Evolutionary conservation across 2,797 vertebrate genomes (phyloP).

Genomic region (Huso huso): DNA sequence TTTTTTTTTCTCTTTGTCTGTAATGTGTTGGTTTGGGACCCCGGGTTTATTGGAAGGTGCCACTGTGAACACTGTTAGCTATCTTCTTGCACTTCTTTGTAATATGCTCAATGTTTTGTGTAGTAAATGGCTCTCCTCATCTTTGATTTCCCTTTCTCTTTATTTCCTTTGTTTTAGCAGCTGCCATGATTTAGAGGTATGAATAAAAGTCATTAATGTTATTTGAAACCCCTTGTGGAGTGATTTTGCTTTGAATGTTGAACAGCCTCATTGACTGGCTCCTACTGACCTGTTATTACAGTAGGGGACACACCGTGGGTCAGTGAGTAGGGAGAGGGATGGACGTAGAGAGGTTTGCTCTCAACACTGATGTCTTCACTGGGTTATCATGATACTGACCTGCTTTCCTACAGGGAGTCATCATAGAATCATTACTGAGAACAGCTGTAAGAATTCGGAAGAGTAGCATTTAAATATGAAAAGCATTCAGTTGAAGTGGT

Average conservation of each 20-base stretch:
- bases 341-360: too few relatives aligned
- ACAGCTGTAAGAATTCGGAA: too few relatives aligned
- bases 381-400: too few relatives aligned
- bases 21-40: not conserved
- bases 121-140: conserved; percentile 6
- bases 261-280: too few relatives aligned
- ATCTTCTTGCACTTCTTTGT: conserved; percentile 15
- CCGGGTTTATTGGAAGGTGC: conserved; percentile 11
- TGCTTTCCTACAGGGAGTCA: too few relatives aligned
- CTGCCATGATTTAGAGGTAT: conserved; percentile 48
- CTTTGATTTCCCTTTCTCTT: conserved; percentile 14
- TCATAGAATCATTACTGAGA: too few relatives aligned
- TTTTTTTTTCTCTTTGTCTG: not conserved
- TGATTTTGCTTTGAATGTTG: conserved; percentile 5
- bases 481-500: too few relatives aligned
- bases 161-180: conserved; percentile 56
- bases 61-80: conserved; percentile 15
- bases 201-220: conserved; percentile 60
- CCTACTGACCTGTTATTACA: too few relatives aligned
- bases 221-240: conserved; percentile 40
- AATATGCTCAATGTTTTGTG: conserved; percentile 11
- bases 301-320: too few relatives aligned
- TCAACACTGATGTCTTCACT: too few relatives aligned
- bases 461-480: too few relatives aligned
- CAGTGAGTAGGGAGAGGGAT: too few relatives aligned